Percentiles rank a stretch among this genome's conserved stretches.
phyloP scores from a whole-genome alignment of 2,888 invertebrate genomes.

The Epirrita christyi region DNA sequence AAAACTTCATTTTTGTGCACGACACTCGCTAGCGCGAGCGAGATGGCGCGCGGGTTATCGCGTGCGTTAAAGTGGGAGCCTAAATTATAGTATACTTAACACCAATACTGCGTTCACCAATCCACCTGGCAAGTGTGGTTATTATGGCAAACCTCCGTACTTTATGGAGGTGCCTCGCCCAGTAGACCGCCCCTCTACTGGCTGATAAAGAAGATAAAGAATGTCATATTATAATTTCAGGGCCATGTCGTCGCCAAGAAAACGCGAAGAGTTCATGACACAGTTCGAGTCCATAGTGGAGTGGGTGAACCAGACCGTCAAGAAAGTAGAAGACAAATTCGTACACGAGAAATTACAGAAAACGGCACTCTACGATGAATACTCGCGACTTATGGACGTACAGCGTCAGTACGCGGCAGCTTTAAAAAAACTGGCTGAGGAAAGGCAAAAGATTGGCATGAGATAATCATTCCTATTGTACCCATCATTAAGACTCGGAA shows the following conservation, averaged over 20 bases:
- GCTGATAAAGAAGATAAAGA: too few species aligned
- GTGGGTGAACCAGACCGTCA: constrained; percentile 94
- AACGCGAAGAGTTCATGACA: constrained; percentile 94
- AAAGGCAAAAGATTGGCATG: constrained; percentile 60
- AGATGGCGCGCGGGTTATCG: too few species aligned
- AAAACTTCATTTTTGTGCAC: too few species aligned
- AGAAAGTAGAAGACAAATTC: constrained; percentile 88
- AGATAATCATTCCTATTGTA: constrained; percentile 23
- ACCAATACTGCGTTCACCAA: too few species aligned
- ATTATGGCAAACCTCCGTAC: too few species aligned
- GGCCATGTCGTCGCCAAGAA: constrained; percentile 92
- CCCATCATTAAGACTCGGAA: background rate
- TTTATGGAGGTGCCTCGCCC: too few species aligned
- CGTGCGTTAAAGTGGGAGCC: too few species aligned
- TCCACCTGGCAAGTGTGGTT: too few species aligned
- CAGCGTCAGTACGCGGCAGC: constrained; percentile 78
- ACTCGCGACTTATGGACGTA: constrained; percentile 72
- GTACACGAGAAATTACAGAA: constrained; percentile 69
- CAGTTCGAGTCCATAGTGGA: constrained; percentile 96
- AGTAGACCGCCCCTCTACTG: too few species aligned
- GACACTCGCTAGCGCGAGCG: too few species aligned
- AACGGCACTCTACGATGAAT: constrained; percentile 64
- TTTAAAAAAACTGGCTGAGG: constrained; percentile 69
- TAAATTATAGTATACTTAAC: too few species aligned
- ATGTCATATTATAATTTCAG: constrained; percentile 74